Evolutionary conservation across 2,113 vertebrate genomes (phyloP), one percentile per base, ranked within the genome.

Genomic region (Phylloscopus whistleri): DNA sequence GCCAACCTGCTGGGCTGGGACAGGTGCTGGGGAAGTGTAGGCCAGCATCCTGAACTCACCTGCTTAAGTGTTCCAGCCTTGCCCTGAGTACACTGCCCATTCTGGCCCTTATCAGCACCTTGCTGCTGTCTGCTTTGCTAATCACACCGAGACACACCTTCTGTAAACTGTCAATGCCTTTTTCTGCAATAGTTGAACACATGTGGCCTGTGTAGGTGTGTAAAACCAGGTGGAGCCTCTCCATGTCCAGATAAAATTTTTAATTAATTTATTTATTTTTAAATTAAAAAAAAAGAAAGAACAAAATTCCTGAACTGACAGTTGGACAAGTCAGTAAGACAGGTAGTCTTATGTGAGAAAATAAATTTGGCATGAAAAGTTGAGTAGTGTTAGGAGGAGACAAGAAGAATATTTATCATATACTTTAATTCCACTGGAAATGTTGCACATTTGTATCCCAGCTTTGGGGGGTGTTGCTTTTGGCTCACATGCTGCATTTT

Each of bases 81-180:
- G 59, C 37, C 13, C 8, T 0, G 0, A 13, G 13, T 80, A 37
- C n/a, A 66, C 41, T 0, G 0, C 6, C 19, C 10, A 0, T 67
- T 70, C 11, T 37, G n/a, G 39, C 6, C 24, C 11, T 76, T 94
- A 72, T 33, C 69, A 56, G 62, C 20, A 18, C 26, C 37, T 75
- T 53, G 27, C 48, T 62, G 51, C 30, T 63, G 7, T 74, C 23
- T 84, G 43, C 43, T 59, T 67, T 70, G 69, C 35, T 79, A 21
- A 62, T 33, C 3, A 5, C 23, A 63, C 53, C 21, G 39, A 56
- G 81, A 14, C 84, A 89, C 93, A 21, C 87, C 96, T 91, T 96
- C 58, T 0, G 33, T 83, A 94, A 96, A 67, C 2, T 44, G 0
- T 78, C 31, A n/a, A 2, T 1, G 1, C 31, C 37, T 66, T 76